Percentiles rank a stretch among this genome's conserved stretches.
Conservation (phyloP, 2,113 vertebrate genomes). For the Misgurnus mizolepis region DNA sequence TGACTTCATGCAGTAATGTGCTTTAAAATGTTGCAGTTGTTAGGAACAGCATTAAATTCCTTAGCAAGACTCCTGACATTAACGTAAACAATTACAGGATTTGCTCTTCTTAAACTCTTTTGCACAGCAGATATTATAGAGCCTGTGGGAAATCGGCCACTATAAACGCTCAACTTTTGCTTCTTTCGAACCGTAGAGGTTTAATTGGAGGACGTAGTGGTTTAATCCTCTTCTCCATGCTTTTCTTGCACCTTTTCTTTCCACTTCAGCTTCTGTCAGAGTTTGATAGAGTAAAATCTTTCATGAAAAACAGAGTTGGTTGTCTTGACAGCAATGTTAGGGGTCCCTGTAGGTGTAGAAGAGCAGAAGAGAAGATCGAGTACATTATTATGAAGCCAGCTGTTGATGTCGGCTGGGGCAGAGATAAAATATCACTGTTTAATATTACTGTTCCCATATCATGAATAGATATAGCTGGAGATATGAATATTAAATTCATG, state of each 20-base stretch:
- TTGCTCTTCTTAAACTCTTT: slow-evolving; percentile 12
- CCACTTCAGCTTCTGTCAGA: slow-evolving; percentile 38
- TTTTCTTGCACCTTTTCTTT: slow-evolving; percentile 26
- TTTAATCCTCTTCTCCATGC: slow-evolving; percentile 48
- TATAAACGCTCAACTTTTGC: slow-evolving; percentile 7
- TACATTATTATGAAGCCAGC: not conserved
- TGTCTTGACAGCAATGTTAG: slow-evolving; percentile 3
- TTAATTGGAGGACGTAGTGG: slow-evolving; percentile 19
- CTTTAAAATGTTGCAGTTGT: slow-evolving; percentile 1
- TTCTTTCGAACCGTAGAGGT: slow-evolving; percentile 4
- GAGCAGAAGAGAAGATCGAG: not conserved
- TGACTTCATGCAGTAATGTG: slow-evolving; percentile 1
- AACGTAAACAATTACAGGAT: slow-evolving; percentile 39
- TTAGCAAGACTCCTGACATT: not conserved
- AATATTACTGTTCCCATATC: not conserved
- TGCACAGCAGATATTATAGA: slow-evolving; percentile 16
- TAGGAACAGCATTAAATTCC: slow-evolving; percentile 21
- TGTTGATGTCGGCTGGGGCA: not conserved
- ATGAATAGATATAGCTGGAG: not conserved
- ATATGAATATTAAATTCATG: not conserved
- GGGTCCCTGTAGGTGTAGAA: not conserved
- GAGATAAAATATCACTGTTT: not conserved
- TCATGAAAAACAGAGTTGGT: not conserved
- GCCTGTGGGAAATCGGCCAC: slow-evolving; percentile 14
- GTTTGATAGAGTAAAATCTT: slow-evolving; percentile 19